These are phyloP conservation scores for Tachina grossa DNA, from an alignment of 2,888 invertebrate species.

Conservation along the genomic window DNA sequence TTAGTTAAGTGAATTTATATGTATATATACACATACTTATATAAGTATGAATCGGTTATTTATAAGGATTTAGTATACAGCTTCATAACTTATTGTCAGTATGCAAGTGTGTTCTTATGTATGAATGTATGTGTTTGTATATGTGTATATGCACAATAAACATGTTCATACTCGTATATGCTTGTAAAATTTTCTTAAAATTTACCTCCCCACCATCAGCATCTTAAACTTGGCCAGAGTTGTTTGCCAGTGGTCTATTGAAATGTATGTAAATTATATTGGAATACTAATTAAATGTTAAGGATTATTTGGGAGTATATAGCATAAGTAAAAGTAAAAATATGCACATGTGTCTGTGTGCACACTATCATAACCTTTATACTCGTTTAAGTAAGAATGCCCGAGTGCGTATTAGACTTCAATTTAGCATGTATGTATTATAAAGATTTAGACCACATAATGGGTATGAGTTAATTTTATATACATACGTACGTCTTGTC, in stretches of 20 bases:
- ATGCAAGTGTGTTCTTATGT: no score
- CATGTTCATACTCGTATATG: slow-evolving; percentile 47
- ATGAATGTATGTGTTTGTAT: neutral
- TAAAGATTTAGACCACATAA: slow-evolving; percentile 50
- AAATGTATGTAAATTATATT: slow-evolving; percentile 71
- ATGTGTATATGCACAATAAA: neutral
- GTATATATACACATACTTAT: neutral
- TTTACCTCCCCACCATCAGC: slow-evolving; percentile 43
- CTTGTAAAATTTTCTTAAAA: slow-evolving; percentile 53
- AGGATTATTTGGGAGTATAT: slow-evolving; percentile 66
- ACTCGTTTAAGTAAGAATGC: neutral
- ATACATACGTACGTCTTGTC: slow-evolving; percentile 27
- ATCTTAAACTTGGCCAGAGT: slow-evolving; percentile 34
- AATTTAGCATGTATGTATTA: slow-evolving; percentile 63
- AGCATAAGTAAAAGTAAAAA: neutral
- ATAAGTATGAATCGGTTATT: neutral
- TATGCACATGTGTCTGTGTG: slow-evolving; percentile 10
- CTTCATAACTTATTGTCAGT: no score
- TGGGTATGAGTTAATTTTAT: slow-evolving; percentile 51
- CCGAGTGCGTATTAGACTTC: slow-evolving; percentile 48
- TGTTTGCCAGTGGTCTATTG: slow-evolving; percentile 48
- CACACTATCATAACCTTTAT: neutral
- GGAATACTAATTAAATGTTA: slow-evolving; percentile 80
- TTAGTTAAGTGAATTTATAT: slow-evolving; percentile 10
- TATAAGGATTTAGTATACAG: neutral